Percentiles rank a stretch among this genome's conserved stretches.
Conservation (phyloP, 92 coral and sea anemone genomes). For the Siderastrea siderea region DNA sequence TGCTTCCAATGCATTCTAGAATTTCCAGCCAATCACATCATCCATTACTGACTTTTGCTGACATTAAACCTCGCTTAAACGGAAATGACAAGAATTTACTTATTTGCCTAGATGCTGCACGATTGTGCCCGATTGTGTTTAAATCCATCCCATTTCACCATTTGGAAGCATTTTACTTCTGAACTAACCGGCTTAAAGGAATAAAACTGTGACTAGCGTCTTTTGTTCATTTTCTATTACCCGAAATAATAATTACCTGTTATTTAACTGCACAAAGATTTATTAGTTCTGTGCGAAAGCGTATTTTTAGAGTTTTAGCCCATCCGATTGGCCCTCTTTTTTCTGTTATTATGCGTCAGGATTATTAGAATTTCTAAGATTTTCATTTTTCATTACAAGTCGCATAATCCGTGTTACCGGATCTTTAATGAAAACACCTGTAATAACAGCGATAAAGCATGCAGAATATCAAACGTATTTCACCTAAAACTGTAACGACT, state of each 20-base stretch:
- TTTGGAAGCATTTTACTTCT: not conserved
- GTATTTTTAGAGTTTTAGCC: not conserved
- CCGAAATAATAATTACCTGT: not conserved
- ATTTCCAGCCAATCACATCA: slow-evolving; percentile 1
- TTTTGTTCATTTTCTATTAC: not conserved
- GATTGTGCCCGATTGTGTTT: not conserved
- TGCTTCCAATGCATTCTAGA: slow-evolving; percentile 1
- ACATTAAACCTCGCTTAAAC: slow-evolving; percentile 12
- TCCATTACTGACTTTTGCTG: slow-evolving; percentile 15
- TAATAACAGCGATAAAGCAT: not conserved
- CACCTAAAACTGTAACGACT: not conserved
- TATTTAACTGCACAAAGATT: not conserved
- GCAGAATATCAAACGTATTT: not conserved
- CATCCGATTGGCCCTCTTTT: not conserved
- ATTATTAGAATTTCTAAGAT: not conserved
- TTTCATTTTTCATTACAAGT: slow-evolving; percentile 2
- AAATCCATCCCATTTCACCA: not conserved
- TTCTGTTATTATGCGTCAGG: not conserved
- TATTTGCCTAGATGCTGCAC: not conserved
- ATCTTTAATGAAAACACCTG: slow-evolving; percentile 12
- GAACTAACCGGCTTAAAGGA: not conserved
- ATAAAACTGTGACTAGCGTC: not conserved
- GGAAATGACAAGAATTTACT: slow-evolving; percentile 13
- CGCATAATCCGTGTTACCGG: slow-evolving; percentile 6
- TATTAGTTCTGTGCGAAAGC: not conserved